A percentile compares a stretch with the other conserved stretches of the same genome.
Evolutionary conservation across 2,797 vertebrate genomes (phyloP).

Genomic region (Premnoplex brunnescens): DNA sequence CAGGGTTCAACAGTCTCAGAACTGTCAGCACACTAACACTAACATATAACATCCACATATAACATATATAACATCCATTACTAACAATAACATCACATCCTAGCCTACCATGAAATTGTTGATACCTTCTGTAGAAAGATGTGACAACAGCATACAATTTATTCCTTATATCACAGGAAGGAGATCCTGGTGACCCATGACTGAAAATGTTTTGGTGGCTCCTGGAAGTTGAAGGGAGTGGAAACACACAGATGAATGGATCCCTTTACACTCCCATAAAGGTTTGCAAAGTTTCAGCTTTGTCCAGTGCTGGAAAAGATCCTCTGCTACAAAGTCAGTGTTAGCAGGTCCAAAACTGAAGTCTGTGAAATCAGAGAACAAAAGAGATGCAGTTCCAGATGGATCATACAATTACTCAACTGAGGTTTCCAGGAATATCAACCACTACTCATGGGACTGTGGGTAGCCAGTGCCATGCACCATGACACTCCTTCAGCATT

Average conservation of each 20-base stretch:
- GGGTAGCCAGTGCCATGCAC: neutral
- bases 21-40: neutral
- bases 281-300: neutral
- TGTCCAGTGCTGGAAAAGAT: neutral
- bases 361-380: neutral
- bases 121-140: neutral
- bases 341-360: neutral
- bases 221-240: neutral
- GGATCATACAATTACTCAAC: neutral
- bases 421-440: neutral
- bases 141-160: neutral
- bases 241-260: neutral
- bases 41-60: too few species aligned
- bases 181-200: neutral
- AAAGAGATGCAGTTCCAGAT: neutral
- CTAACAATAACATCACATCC: neutral
- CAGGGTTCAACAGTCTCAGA: neutral
- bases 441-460: neutral
- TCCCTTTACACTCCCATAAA: neutral
- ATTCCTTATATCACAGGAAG: neutral
- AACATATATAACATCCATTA: too few species aligned
- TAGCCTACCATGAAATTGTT: neutral
- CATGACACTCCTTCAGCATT: rapidly evolving
- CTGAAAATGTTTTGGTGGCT: neutral
- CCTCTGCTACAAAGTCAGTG: neutral